phyloP scores from a whole-genome alignment of 2,113 vertebrate species.

The Anhinga rufa region DNA sequence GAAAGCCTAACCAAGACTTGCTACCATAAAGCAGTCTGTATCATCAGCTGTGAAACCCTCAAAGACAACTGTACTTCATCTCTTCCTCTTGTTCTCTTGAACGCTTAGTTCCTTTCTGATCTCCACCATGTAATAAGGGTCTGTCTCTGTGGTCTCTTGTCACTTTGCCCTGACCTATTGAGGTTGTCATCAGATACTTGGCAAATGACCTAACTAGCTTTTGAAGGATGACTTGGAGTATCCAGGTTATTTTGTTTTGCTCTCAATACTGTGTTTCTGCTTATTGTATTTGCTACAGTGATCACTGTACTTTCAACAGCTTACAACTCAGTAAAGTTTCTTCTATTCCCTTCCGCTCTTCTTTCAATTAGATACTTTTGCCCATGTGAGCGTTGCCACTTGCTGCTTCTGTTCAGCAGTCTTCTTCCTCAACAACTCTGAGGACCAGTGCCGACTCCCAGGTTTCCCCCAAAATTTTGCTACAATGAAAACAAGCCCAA shows the following conservation, averaged over 20 bases:
- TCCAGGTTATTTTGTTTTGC: background rate
- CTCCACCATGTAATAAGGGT: background rate
- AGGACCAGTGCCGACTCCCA: rapidly evolving
- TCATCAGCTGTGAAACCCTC: background rate
- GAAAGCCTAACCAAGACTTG: background rate
- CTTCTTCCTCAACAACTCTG: background rate
- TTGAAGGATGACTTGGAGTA: background rate
- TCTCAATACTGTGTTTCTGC: background rate
- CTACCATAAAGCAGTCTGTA: background rate
- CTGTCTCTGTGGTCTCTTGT: background rate
- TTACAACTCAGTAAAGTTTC: background rate
- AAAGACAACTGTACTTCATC: background rate
- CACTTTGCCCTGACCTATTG: background rate
- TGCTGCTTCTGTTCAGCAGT: background rate
- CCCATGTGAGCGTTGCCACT: background rate
- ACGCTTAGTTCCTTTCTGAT: background rate
- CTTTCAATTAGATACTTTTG: background rate
- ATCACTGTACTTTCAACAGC: background rate
- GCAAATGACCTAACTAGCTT: background rate
- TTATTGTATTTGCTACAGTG: background rate
- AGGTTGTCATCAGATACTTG: background rate
- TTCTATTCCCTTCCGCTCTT: background rate
- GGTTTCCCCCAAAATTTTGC: background rate
- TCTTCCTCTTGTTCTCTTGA: background rate
- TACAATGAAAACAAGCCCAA: background rate